Conservation (phyloP, 2,797 vertebrate species). For the Arctocebus calabarensis region DNA sequence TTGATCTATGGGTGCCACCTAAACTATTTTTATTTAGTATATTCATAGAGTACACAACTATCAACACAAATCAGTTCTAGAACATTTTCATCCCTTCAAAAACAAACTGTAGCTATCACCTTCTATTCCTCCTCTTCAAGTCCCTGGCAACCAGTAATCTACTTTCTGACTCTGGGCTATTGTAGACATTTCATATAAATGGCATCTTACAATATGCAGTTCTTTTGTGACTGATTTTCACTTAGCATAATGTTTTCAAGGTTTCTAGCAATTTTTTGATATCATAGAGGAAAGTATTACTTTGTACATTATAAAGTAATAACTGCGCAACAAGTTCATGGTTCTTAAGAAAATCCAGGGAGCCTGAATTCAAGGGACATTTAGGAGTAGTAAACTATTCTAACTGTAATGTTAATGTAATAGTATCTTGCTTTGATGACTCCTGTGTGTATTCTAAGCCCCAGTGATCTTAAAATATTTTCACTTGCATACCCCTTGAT, state of each 20-base stretch:
- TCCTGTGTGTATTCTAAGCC: not conserved
- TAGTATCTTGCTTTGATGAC: not conserved
- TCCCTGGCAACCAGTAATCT: not conserved
- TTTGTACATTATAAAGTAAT: not conserved
- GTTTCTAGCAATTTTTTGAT: not conserved
- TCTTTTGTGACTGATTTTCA: not conserved
- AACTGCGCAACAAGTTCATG: not conserved
- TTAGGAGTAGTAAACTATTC: not conserved
- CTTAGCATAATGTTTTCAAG: not conserved
- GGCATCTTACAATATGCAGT: not conserved
- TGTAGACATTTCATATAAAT: not conserved
- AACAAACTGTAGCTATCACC: not conserved
- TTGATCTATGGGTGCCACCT: too few species aligned
- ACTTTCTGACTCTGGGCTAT: not conserved
- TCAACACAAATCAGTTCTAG: not conserved
- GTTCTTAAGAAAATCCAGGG: not conserved
- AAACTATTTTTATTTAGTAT: not conserved
- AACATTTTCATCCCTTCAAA: not conserved
- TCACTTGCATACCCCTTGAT: not conserved
- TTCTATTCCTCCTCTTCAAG: not conserved
- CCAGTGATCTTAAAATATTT: not conserved
- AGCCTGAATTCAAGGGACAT: slow-evolving; percentile 7
- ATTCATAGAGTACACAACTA: not conserved
- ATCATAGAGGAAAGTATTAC: not conserved
- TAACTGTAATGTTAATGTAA: not conserved